phyloP scores from a whole-genome alignment of 2,113 vertebrate species.

The Cephalopterus ornatus region DNA sequence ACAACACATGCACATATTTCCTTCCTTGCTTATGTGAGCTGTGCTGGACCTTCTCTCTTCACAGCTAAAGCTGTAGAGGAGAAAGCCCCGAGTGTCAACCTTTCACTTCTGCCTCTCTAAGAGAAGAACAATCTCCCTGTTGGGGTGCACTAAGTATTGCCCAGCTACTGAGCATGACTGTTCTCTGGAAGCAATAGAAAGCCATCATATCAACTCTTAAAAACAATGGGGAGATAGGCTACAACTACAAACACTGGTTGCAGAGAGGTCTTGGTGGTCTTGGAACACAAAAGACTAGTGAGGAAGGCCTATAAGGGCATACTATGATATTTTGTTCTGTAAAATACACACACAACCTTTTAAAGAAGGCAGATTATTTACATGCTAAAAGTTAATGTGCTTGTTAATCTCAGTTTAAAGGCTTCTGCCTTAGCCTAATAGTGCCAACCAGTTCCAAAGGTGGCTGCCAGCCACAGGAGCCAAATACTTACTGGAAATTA shows the following conservation, averaged over 20 bases:
- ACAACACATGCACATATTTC: background rate
- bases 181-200: background rate
- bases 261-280: background rate
- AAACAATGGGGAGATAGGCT: rapidly evolving
- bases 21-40: background rate
- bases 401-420: background rate
- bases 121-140: background rate
- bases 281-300: background rate
- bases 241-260: rapidly evolving
- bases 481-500: conserved; percentile 16
- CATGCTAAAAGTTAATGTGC: background rate
- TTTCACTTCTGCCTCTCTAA: background rate
- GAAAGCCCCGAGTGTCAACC: background rate
- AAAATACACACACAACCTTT: background rate
- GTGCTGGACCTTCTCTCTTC: background rate
- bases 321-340: background rate
- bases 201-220: background rate
- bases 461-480: conserved; percentile 1
- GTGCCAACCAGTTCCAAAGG: background rate
- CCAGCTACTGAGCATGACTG: background rate
- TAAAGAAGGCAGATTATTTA: background rate
- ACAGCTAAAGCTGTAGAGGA: background rate
- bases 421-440: background rate
- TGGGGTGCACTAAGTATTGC: background rate
- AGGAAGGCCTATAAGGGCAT: background rate